Percentiles rank a stretch among this genome's conserved stretches.
These are phyloP conservation scores for Nannoperca obscura DNA, from an alignment of 2,797 vertebrate genomes.

Conservation along the genomic window DNA sequence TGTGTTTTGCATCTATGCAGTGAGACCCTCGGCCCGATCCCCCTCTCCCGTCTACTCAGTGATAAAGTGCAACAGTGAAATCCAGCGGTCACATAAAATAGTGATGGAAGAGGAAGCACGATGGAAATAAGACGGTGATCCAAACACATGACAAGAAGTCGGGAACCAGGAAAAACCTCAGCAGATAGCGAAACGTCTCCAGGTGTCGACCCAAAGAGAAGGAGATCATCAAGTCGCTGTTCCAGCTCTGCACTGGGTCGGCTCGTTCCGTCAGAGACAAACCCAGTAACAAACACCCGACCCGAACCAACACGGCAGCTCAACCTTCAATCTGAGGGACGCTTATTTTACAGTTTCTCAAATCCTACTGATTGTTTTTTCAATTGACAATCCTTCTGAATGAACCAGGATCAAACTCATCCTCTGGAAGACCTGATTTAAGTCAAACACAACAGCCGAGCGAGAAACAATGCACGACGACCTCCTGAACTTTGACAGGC, in stretches of 20 bases:
- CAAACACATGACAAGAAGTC: neutral
- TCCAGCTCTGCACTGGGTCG: neutral
- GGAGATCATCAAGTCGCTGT: neutral
- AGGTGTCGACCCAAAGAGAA: neutral
- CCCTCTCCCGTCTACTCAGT: conserved; percentile 22
- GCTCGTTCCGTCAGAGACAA: neutral
- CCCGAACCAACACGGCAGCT: neutral
- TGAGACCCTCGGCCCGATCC: neutral
- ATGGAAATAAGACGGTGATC: conserved; percentile 10
- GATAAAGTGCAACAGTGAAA: conserved; percentile 82
- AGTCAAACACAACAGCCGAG: conserved; percentile 11
- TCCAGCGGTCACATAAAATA: conserved; percentile 52
- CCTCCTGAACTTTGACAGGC: neutral
- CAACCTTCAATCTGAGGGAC: neutral
- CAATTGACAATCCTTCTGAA: neutral
- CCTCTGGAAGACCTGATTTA: conserved; percentile 54
- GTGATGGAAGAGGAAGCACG: conserved; percentile 50
- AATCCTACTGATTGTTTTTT: conserved; percentile 1
- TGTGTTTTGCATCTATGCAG: conserved; percentile 44
- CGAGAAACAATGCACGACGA: neutral
- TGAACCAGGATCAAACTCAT: neutral
- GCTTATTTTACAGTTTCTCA: neutral
- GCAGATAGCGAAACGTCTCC: neutral
- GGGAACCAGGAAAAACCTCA: neutral
- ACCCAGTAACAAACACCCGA: neutral